Base-by-base conservation (phyloP, 2,888 invertebrate species). In the Caenorhabditis wallacei region DNA sequence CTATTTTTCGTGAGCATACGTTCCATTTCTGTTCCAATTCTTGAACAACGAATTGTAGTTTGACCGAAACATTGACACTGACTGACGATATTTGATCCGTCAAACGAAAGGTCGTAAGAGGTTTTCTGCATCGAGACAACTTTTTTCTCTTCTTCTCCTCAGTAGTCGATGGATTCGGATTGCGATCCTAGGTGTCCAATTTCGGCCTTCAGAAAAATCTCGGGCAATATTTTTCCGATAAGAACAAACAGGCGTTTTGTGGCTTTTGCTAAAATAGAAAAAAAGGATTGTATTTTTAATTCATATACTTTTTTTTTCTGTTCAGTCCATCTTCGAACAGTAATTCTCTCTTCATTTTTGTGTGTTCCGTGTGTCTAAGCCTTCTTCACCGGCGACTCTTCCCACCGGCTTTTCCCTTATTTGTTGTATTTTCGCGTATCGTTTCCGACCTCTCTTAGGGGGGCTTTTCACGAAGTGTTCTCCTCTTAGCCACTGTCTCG, bases 21-120 rank as follows among this genome's bases (percentile, higher is more conserved):
- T n/a, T 26, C 35, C 10, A 57, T 40, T 8, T 43, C 2, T 61
- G 43, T 51, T 51, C 16, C 30, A 13, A 43, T 16, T 53, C 4
- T 24, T 8, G 13, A 43, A 43, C 24, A 64, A 18, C 30, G 22
- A 18, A 54, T 46, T 20, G 74, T 74, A 74, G 64, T 74, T 64
- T 74, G 56, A 26, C 64, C 64, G 59, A 24, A 51, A 61, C 40
- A 40, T 53, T 40, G 46, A 51, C 63, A 43, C 72, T 54, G 64
- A 74, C 54, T 74, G 63, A 22, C 54, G 72, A 53, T 66, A 68
- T 69, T 54, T 61, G 69, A 76, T 66, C 75, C 76, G 76, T 37
- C 37, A 37, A 53, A 43, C 43, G 35, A 74, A 64, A 61, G 63
- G 68, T 69, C 75, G 57, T 63, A 64, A 64, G 48, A 66, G 46